Percentiles rank a stretch among this genome's conserved stretches.
Evolutionary conservation across 2,888 invertebrate species (phyloP).

Genomic region (Hololepta plana): DNA sequence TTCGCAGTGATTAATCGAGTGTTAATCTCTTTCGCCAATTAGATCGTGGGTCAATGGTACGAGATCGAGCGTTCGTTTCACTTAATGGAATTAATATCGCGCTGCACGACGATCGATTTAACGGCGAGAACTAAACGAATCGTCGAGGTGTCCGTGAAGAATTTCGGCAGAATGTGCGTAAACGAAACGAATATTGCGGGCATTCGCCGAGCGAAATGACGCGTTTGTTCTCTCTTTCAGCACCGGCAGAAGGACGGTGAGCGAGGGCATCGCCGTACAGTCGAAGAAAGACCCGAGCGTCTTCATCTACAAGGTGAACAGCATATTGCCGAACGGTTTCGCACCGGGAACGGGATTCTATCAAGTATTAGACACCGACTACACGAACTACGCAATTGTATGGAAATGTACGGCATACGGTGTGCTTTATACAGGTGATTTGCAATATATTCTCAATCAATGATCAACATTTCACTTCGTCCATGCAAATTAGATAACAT

Average conservation of each 20-base stretch:
- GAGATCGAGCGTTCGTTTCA: conserved; percentile 64
- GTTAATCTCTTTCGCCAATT: conserved; percentile 17
- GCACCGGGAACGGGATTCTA: conserved; percentile 57
- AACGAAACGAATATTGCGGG: too few relatives aligned
- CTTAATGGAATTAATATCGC: conserved; percentile 48
- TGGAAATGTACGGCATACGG: conserved; percentile 56
- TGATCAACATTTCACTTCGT: too few relatives aligned
- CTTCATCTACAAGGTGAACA: conserved; percentile 39
- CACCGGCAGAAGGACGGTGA: conserved; percentile 39
- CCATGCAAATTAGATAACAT: conserved; percentile 4
- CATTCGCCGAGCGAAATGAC: too few relatives aligned
- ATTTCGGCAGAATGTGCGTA: conserved; percentile 46
- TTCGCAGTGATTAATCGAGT: background rate
- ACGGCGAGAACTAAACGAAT: conserved; percentile 32
- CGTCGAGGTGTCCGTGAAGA: conserved; percentile 41
- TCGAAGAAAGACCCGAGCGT: conserved; percentile 22
- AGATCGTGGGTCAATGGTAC: conserved; percentile 55
- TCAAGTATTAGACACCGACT: conserved; percentile 53
- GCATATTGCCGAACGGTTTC: conserved; percentile 43
- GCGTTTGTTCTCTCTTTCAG: too few relatives aligned
- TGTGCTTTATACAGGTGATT: conserved; percentile 39
- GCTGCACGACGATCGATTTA: conserved; percentile 48
- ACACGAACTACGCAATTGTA: conserved; percentile 48
- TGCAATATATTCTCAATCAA: conserved; percentile 1
- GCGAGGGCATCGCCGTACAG: conserved; percentile 44